Evolutionary conservation across 2,888 invertebrate genomes (phyloP).

Genomic region (Syrista parreyssii): DNA sequence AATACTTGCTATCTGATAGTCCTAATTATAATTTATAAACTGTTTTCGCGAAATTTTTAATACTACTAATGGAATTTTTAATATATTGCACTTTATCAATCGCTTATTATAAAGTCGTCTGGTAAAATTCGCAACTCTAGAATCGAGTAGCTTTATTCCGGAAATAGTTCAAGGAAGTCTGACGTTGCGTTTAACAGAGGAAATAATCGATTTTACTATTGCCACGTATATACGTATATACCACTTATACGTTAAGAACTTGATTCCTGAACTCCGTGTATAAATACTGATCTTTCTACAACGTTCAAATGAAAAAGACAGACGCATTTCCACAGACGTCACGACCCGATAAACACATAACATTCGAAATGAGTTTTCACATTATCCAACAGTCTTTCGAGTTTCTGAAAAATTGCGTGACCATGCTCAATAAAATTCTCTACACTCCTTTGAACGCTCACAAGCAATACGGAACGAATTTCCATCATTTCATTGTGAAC

Average conservation of each 20-base stretch:
- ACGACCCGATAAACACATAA: neutral
- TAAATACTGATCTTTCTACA: neutral
- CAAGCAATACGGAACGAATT: neutral
- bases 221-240: neutral
- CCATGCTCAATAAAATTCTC: conserved; percentile 2
- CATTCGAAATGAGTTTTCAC: neutral
- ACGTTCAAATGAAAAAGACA: neutral
- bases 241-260: neutral
- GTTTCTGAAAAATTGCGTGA: neutral
- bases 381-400: neutral
- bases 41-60: neutral
- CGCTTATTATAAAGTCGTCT: neutral
- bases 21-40: neutral
- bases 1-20: neutral
- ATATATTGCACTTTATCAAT: neutral
- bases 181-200: neutral
- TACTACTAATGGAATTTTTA: neutral
- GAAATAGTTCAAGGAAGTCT: neutral
- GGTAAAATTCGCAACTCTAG: neutral
- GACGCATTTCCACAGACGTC: neutral
- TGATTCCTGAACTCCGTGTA: neutral
- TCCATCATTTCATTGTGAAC: neutral
- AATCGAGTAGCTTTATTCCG: neutral
- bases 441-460: neutral
- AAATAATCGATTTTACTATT: neutral